phyloP scores from a whole-genome alignment of 2,113 vertebrate genomes.

The Candoia aspera region DNA sequence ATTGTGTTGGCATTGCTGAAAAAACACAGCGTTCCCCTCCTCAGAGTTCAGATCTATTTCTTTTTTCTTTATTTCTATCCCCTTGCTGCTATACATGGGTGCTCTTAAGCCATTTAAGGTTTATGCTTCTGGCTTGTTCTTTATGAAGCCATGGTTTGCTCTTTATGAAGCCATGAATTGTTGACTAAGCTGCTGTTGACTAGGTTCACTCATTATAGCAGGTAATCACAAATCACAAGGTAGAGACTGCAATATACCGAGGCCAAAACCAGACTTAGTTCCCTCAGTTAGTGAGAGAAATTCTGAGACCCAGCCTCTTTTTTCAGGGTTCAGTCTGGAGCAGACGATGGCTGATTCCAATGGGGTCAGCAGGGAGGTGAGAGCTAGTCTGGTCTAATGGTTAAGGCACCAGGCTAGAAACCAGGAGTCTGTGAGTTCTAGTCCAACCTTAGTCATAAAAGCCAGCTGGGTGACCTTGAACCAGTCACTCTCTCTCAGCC shows the following conservation, averaged over 20 bases:
- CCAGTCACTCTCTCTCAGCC: too few relatives aligned
- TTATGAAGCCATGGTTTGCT: not conserved
- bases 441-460: too few relatives aligned
- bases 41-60: not conserved
- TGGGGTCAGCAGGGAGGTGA: not conserved
- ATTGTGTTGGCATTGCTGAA: not conserved
- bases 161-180: not conserved
- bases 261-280: not conserved
- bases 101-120: not conserved
- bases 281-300: not conserved
- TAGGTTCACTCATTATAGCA: not conserved
- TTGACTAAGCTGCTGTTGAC: not conserved
- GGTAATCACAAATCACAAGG: not conserved
- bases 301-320: not conserved
- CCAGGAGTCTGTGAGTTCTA: too few relatives aligned
- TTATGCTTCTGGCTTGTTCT: not conserved
- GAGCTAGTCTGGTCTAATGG: too few relatives aligned
- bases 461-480: too few relatives aligned
- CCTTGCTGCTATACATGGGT: not conserved
- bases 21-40: not conserved
- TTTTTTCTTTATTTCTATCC: not conserved
- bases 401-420: too few relatives aligned
- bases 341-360: not conserved
- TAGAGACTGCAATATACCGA: not conserved
- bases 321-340: not conserved